phyloP scores from a whole-genome alignment of 2,888 invertebrate genomes.

The Amiota communis region DNA sequence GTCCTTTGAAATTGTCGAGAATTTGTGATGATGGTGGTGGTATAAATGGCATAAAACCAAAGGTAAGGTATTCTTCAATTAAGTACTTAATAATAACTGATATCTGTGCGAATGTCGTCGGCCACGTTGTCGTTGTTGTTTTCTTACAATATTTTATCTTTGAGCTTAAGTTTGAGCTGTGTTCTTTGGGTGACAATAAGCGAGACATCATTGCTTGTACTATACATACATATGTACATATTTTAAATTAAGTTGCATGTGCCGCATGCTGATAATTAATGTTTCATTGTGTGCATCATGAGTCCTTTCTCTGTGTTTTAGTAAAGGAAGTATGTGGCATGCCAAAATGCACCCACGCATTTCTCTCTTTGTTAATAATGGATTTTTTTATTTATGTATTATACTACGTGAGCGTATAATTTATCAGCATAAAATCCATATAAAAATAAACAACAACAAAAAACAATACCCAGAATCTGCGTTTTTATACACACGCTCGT shows the following conservation, averaged over 20 bases:
- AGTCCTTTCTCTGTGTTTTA: too few relatives aligned
- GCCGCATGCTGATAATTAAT: constrained; percentile 8
- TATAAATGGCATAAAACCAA: too few relatives aligned
- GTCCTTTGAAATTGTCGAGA: not conserved
- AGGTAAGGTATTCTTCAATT: constrained; percentile 7
- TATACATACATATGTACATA: too few relatives aligned
- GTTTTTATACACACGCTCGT: not conserved
- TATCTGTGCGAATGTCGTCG: not conserved
- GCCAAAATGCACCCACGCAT: not conserved
- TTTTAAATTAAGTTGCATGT: constrained; percentile 8
- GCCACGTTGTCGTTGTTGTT: not conserved
- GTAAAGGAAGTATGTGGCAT: too few relatives aligned
- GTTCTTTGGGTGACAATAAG: too few relatives aligned
- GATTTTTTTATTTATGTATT: constrained; percentile 45
- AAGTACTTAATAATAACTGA: not conserved
- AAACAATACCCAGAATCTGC: not conserved
- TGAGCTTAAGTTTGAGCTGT: too few relatives aligned
- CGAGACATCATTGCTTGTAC: too few relatives aligned
- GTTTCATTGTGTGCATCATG: not conserved
- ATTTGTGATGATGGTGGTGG: too few relatives aligned
- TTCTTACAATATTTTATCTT: too few relatives aligned
- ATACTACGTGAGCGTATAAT: constrained; percentile 40
- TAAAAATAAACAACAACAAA: not conserved
- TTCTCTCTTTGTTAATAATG: constrained; percentile 18
- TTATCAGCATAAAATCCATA: constrained; percentile 38